A percentile compares a stretch with the other conserved stretches of the same genome.
Conservation (phyloP, 2,797 vertebrate genomes). For the Martes flavigula region DNA sequence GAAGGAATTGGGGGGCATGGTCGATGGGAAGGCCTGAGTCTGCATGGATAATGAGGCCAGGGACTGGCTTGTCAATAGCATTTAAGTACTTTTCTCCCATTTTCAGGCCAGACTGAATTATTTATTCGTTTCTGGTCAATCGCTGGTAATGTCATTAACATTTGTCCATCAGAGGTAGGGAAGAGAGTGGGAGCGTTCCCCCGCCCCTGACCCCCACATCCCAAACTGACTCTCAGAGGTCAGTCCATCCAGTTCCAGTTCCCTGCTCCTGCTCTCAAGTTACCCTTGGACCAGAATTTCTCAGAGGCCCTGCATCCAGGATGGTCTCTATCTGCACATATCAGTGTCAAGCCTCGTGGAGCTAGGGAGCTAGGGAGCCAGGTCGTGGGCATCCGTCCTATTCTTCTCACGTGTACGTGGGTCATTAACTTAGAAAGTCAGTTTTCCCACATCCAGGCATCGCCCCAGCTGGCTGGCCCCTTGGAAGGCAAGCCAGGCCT, state of each 20-base stretch:
- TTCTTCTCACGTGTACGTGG: neutral
- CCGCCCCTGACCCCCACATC: slow-evolving; percentile 40
- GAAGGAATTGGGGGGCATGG: slow-evolving; percentile 63
- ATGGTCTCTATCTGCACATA: neutral
- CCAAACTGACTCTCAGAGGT: slow-evolving; percentile 65
- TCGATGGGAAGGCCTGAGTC: slow-evolving; percentile 90
- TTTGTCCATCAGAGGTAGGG: slow-evolving; percentile 87
- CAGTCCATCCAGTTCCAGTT: slow-evolving; percentile 21
- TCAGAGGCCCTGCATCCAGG: neutral
- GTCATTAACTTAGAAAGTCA: neutral
- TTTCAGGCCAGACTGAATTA: slow-evolving; percentile 93
- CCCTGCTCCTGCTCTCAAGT: neutral
- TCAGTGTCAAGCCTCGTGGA: neutral
- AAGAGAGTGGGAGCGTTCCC: slow-evolving; percentile 41
- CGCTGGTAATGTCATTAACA: slow-evolving; percentile 92
- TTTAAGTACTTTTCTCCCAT: slow-evolving; percentile 95
- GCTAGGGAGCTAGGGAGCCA: neutral
- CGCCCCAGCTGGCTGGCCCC: neutral
- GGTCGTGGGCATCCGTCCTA: neutral
- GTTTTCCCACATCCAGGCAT: neutral
- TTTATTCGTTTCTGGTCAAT: slow-evolving; percentile 94
- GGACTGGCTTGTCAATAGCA: slow-evolving; percentile 95
- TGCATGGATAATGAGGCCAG: slow-evolving; percentile 90
- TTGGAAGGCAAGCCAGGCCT: neutral
- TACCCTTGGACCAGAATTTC: neutral